phyloP scores from a whole-genome alignment of 2,113 vertebrate species.

The Dolichotis patagonum region DNA sequence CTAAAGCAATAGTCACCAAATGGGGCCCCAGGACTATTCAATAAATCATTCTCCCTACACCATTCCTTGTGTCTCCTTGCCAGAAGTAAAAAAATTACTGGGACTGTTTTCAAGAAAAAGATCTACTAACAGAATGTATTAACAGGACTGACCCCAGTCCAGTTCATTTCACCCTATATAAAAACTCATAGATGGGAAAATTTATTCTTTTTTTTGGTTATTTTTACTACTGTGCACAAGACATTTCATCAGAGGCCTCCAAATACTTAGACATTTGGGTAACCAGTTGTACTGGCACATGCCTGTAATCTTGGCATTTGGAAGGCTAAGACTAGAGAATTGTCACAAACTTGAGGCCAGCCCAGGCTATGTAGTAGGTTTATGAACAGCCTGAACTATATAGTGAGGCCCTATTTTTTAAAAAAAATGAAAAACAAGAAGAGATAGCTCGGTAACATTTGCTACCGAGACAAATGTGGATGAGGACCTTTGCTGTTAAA shows the following conservation, averaged over 20 bases:
- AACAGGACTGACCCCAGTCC: not conserved
- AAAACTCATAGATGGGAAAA: not conserved
- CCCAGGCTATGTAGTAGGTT: not conserved
- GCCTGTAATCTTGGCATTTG: not conserved
- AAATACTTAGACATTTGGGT: not conserved
- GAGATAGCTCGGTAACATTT: not conserved
- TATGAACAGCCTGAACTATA: not conserved
- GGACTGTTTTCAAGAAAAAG: not conserved
- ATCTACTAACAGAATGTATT: not conserved
- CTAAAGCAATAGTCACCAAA: not conserved
- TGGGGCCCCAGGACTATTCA: not conserved
- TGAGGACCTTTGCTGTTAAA: not conserved
- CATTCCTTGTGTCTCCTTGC: not conserved
- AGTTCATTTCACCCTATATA: not conserved
- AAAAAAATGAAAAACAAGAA: too few relatives aligned
- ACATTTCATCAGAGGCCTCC: not conserved
- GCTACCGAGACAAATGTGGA: not conserved
- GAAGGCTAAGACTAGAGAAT: not conserved
- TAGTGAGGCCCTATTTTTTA: not conserved
- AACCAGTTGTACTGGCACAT: not conserved
- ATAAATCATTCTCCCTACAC: not conserved
- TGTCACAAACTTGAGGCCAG: not conserved
- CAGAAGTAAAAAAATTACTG: not conserved
- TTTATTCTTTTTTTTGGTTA: not conserved
- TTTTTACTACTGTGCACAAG: not conserved